phyloP scores from a whole-genome alignment of 1,140 invertebrate species.

The Plectrocnemia conspersa region DNA sequence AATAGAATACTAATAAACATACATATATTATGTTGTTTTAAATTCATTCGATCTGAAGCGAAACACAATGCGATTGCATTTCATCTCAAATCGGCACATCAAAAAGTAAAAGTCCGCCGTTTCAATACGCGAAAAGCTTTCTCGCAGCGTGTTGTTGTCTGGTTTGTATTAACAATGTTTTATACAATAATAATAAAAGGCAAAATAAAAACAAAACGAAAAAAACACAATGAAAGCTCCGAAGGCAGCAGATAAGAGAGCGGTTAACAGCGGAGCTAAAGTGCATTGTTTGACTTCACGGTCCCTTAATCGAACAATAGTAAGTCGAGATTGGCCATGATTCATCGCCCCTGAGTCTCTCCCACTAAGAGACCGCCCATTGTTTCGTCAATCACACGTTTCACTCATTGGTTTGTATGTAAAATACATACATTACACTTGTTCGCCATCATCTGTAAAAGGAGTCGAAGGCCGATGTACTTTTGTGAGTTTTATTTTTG shows the following conservation, averaged over 20 bases:
- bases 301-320: slow-evolving; percentile 24
- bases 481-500: neutral
- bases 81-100: no score
- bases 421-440: slow-evolving; percentile 24
- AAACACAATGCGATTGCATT: no score
- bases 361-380: slow-evolving; percentile 11
- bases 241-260: slow-evolving; percentile 19
- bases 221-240: slow-evolving; percentile 17
- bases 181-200: neutral
- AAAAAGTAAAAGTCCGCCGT: no score
- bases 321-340: slow-evolving; percentile 22
- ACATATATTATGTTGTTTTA: no score
- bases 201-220: neutral
- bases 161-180: no score
- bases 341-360: slow-evolving; percentile 15
- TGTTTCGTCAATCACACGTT: slow-evolving; percentile 27
- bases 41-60: no score
- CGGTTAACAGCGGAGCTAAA: slow-evolving; percentile 15
- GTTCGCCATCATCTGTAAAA: slow-evolving; percentile 19
- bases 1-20: no score
- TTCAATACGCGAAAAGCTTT: no score
- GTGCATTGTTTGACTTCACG: slow-evolving; percentile 25
- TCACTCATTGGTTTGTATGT: slow-evolving; percentile 27
- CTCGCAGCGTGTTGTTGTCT: no score
- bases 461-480: neutral